A percentile compares a stretch with the other conserved stretches of the same genome.
phyloP scores from a whole-genome alignment of 1,140 invertebrate genomes.

The Drosophila oshimai region DNA sequence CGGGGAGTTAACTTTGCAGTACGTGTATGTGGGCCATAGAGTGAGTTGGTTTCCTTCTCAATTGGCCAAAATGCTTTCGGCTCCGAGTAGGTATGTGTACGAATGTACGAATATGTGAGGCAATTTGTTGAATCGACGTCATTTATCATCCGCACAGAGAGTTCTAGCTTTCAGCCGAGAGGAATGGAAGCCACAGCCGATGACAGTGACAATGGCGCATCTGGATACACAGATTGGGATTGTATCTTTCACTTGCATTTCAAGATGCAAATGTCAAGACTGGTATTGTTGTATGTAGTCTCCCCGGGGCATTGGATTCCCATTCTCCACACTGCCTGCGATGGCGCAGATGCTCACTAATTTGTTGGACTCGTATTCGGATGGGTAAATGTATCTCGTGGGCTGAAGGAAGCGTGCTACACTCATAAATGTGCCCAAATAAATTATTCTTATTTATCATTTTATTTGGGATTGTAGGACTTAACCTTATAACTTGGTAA shows the following conservation, averaged over 20 bases:
- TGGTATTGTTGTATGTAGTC: constrained; percentile 31
- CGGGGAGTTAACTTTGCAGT: constrained; percentile 2
- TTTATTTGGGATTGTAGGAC: not conserved
- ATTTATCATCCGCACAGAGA: constrained; percentile 72
- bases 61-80: constrained; percentile 52
- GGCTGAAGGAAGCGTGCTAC: constrained; percentile 1
- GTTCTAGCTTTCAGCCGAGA: too few species aligned
- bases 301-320: too few species aligned
- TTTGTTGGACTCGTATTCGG: constrained; percentile 3
- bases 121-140: constrained; percentile 72
- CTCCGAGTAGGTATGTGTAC: too few species aligned
- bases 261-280: constrained; percentile 76
- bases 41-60: constrained; percentile 66
- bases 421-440: constrained; percentile 6
- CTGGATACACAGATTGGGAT: constrained; percentile 77
- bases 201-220: constrained; percentile 59
- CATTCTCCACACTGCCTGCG: not conserved
- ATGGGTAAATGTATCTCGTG: not conserved
- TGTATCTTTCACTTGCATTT: constrained; percentile 81
- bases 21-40: constrained; percentile 21
- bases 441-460: constrained; percentile 14
- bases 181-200: constrained; percentile 32
- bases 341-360: constrained; percentile 31
- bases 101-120: too few species aligned
- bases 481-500: not conserved